A percentile compares a stretch with the other conserved stretches of the same genome.
Conservation (phyloP, 2,888 invertebrate genomes). For the Agriopis leucophaearia region DNA sequence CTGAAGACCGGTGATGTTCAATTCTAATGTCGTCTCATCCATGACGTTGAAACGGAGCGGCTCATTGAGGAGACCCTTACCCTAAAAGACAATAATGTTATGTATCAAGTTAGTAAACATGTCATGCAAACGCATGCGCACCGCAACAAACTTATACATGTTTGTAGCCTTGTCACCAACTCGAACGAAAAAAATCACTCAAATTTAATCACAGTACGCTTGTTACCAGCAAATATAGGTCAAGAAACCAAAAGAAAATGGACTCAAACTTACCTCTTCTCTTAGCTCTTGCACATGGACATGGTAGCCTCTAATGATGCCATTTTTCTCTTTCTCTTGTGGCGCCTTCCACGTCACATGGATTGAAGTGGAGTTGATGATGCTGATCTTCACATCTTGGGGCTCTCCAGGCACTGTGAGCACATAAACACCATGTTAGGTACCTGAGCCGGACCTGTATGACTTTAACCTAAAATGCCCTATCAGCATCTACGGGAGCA, state of each 20-base stretch:
- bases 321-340: constrained; percentile 95
- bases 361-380: constrained; percentile 98
- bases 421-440: constrained; percentile 62
- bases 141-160: no score
- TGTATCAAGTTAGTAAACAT: neutral
- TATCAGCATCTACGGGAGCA: constrained; percentile 86
- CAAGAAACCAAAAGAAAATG: neutral
- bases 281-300: constrained; percentile 97
- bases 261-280: constrained; percentile 88
- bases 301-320: constrained; percentile 98
- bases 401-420: constrained; percentile 98
- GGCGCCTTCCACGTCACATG: constrained; percentile 98
- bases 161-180: no score
- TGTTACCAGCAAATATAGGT: neutral
- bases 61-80: constrained; percentile 93
- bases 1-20: constrained; percentile 95
- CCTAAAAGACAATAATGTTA: constrained; percentile 71
- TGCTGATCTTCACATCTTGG: constrained; percentile 94
- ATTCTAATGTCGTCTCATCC: constrained; percentile 91
- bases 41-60: constrained; percentile 95
- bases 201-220: neutral
- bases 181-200: no score
- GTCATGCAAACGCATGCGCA: neutral
- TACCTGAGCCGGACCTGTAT: constrained; percentile 56
- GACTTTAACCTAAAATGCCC: constrained; percentile 79